phyloP scores from a whole-genome alignment of 2,113 vertebrate genomes.

The Gasterosteus aculeatus region DNA sequence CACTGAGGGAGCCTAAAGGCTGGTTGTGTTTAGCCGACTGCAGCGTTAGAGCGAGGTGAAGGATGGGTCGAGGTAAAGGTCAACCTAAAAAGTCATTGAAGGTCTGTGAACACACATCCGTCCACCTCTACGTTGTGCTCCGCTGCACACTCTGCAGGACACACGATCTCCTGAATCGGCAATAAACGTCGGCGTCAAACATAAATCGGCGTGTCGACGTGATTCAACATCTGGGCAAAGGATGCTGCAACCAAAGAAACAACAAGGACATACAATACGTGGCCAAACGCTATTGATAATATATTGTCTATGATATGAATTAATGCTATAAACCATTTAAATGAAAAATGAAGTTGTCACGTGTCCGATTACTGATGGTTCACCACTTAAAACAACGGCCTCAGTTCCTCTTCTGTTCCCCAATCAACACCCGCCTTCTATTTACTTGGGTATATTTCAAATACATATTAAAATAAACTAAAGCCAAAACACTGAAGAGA shows the following conservation, averaged over 20 bases:
- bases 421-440: neutral
- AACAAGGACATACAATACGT: too few species aligned
- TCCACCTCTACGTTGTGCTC: neutral
- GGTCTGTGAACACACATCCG: neutral
- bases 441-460: neutral
- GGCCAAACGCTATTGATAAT: too few species aligned
- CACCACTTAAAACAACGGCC: too few species aligned
- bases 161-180: too few species aligned
- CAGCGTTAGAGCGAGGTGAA: neutral
- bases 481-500: neutral
- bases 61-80: neutral
- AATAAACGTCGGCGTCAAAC: neutral
- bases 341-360: neutral
- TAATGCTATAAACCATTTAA: too few species aligned
- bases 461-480: neutral
- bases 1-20: too few species aligned
- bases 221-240: neutral
- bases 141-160: neutral
- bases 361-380: neutral
- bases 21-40: neutral
- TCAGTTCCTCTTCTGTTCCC: neutral
- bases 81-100: neutral
- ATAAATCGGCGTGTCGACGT: neutral
- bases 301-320: too few species aligned
- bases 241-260: neutral